Percentiles rank a stretch among this genome's conserved stretches.
These are phyloP conservation scores for Apis cerana DNA, from an alignment of 1,140 invertebrate genomes.

Conservation along the genomic window DNA sequence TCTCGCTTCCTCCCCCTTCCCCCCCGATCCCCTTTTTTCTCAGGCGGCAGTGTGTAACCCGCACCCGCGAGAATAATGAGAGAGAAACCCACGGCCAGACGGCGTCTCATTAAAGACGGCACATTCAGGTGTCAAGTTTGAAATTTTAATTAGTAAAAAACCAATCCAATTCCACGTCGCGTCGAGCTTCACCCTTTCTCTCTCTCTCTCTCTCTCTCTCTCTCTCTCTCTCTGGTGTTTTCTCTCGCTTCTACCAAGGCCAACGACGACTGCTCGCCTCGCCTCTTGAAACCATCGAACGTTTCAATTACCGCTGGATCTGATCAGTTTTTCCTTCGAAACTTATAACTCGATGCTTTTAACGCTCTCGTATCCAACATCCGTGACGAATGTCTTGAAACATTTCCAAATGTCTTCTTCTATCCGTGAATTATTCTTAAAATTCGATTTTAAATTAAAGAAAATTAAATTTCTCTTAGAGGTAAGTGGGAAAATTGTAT, in stretches of 20 bases:
- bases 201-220: conserved; percentile 34
- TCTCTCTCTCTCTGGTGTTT: neutral
- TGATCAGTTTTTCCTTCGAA: conserved; percentile 36
- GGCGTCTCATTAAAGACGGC: conserved; percentile 65
- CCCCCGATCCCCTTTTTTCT: neutral
- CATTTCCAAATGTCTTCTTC: neutral
- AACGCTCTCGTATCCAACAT: neutral
- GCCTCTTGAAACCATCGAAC: conserved; percentile 52
- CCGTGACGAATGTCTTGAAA: too few relatives aligned
- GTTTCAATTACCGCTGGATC: conserved; percentile 56
- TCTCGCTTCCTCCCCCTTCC: neutral
- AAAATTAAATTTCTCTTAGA: too few relatives aligned
- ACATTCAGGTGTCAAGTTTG: conserved; percentile 68
- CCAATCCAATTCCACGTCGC: conserved; percentile 58
- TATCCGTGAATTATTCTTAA: too few relatives aligned
- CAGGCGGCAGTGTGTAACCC: conserved; percentile 46
- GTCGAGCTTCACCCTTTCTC: conserved; percentile 30
- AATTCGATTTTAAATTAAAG: too few relatives aligned
- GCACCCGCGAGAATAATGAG: conserved; percentile 58
- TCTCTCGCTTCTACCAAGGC: neutral
- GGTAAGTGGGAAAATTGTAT: too few relatives aligned
- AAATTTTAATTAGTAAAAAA: conserved; percentile 69
- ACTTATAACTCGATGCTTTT: conserved; percentile 20
- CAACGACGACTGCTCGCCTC: conserved; percentile 33
- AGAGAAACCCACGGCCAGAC: conserved; percentile 57